Conservation (phyloP, 2,888 invertebrate species). For the Xestia c-nigrum region DNA sequence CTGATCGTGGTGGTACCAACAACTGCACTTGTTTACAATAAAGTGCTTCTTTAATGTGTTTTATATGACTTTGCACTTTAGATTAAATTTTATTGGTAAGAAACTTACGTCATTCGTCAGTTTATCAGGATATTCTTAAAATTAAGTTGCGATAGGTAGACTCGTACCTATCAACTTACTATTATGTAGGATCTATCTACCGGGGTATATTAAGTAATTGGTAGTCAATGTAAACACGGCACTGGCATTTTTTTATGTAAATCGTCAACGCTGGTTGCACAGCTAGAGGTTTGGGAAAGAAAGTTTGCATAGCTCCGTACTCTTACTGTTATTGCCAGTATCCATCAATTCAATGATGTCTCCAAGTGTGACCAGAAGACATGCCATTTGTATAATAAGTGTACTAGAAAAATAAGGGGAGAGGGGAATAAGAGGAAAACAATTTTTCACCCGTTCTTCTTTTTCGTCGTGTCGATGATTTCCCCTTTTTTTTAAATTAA, state of each 20-base stretch:
- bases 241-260: neutral
- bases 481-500: no score
- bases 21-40: constrained; percentile 89
- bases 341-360: neutral
- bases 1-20: constrained; percentile 83
- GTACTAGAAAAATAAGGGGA: no score
- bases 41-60: constrained; percentile 87
- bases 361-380: neutral
- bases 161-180: neutral
- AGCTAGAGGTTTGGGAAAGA: neutral
- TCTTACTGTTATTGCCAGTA: neutral
- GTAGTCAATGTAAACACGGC: neutral
- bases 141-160: constrained; percentile 56
- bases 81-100: constrained; percentile 84
- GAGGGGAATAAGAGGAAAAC: no score
- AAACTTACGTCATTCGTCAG: constrained; percentile 81
- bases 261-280: neutral
- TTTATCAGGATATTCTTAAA: constrained; percentile 65
- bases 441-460: no score
- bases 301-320: neutral
- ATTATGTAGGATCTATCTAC: neutral
- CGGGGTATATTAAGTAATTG: neutral
- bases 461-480: no score
- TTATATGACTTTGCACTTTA: constrained; percentile 87
- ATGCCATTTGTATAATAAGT: no score